Evolutionary conservation across 2,888 invertebrate species (phyloP).

Genomic region (Trachelus iudaicus): DNA sequence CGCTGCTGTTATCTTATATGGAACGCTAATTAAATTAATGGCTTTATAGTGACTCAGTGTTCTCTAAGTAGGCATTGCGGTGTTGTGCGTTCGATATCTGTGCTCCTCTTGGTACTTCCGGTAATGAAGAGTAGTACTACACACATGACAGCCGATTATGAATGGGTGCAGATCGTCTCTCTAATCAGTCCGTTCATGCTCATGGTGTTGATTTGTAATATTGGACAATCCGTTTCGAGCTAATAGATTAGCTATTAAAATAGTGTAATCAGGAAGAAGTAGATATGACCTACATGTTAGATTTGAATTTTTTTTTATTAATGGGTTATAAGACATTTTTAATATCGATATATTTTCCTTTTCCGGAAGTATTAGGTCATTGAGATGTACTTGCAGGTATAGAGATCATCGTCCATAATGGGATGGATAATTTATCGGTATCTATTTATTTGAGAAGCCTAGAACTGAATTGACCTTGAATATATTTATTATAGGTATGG

Average conservation of each 20-base stretch:
- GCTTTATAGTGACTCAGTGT: constrained; percentile 32
- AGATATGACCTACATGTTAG: not conserved
- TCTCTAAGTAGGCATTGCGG: constrained; percentile 7
- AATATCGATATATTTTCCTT: constrained; percentile 23
- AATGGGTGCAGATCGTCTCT: constrained; percentile 23
- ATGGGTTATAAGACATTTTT: not conserved
- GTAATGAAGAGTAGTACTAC: not conserved
- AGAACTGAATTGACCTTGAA: constrained; percentile 37
- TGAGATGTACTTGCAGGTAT: not conserved
- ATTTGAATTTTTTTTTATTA: not conserved
- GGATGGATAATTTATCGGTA: constrained; percentile 2
- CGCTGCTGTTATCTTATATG: constrained; percentile 19
- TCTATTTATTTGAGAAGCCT: constrained; percentile 30
- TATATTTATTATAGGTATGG: constrained; percentile 15
- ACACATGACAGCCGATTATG: constrained; percentile 33
- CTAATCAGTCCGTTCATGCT: not conserved
- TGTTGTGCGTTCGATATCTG: not conserved
- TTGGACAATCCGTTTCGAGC: not conserved
- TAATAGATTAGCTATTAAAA: not conserved
- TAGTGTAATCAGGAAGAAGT: not conserved
- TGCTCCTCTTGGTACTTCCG: constrained; percentile 11
- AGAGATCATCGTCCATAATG: not conserved
- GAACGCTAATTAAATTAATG: constrained; percentile 45
- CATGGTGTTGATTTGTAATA: not conserved
- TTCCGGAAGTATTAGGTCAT: constrained; percentile 24